Percentiles rank a stretch among this genome's conserved stretches.
Evolutionary conservation across 2,113 vertebrate species (phyloP).

Genomic region (Otolemur garnettii): DNA sequence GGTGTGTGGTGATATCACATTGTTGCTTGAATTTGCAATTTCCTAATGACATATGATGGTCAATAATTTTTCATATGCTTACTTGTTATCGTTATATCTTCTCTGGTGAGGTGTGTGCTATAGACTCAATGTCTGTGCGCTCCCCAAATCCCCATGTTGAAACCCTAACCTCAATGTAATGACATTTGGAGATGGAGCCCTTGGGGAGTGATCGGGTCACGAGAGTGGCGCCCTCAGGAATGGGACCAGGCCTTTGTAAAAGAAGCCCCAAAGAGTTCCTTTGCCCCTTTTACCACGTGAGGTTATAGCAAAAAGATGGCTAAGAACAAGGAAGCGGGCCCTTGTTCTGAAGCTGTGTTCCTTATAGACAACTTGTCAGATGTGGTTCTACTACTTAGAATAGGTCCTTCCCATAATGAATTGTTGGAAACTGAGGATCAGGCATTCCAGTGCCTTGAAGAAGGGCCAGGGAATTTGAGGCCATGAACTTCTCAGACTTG

Average conservation of each 20-base stretch:
- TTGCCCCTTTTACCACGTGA: background rate
- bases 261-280: background rate
- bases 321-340: background rate
- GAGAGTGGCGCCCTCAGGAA: background rate
- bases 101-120: background rate
- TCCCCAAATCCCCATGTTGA: background rate
- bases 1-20: background rate
- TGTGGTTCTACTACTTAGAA: background rate
- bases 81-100: background rate
- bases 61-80: background rate
- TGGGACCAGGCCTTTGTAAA: background rate
- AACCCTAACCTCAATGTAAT: background rate
- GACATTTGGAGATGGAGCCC: background rate
- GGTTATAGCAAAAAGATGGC: background rate
- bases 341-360: background rate
- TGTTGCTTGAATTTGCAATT: constrained; percentile 36
- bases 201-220: background rate
- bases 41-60: background rate
- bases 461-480: constrained; percentile 14
- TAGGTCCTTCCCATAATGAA: background rate
- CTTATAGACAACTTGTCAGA: background rate
- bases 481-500: constrained; percentile 24
- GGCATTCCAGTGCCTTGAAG: background rate
- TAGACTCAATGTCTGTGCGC: background rate
- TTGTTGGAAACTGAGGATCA: background rate